Percentiles rank a stretch among this genome's conserved stretches.
Evolutionary conservation across 2,888 invertebrate genomes (phyloP).

Genomic region (Dicyrtoma fusca): DNA sequence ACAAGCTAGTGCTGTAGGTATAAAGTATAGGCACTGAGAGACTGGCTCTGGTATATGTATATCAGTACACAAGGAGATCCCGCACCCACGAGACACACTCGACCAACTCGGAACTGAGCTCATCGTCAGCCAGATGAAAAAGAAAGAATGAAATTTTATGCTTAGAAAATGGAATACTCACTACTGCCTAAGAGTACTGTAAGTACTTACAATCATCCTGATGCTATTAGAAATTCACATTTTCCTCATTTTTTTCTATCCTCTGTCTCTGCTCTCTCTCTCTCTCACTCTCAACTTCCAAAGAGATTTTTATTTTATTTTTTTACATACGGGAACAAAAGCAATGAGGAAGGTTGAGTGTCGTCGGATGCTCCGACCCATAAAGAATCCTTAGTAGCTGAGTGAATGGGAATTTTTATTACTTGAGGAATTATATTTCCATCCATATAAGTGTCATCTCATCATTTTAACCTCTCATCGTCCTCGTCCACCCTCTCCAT

Average conservation of each 20-base stretch:
- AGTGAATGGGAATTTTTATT: constrained; percentile 31
- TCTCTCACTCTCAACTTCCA: background rate
- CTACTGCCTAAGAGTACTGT: background rate
- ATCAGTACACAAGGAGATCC: too few relatives aligned
- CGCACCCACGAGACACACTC: background rate
- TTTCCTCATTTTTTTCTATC: constrained; percentile 7
- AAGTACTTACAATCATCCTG: constrained; percentile 10
- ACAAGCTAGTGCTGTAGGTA: too few relatives aligned
- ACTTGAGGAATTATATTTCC: constrained; percentile 30
- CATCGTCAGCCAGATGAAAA: background rate
- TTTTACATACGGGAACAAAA: background rate
- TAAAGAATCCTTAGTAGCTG: constrained; percentile 26
- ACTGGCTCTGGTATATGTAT: too few relatives aligned
- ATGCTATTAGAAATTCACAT: constrained; percentile 19
- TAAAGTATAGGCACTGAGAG: too few relatives aligned
- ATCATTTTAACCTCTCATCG: constrained; percentile 20
- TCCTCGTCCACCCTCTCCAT: background rate
- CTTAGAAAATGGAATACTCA: constrained; percentile 7
- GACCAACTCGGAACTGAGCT: background rate
- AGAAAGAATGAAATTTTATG: constrained; percentile 8
- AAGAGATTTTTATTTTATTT: too few relatives aligned
- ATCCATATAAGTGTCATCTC: constrained; percentile 32
- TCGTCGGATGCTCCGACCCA: constrained; percentile 23
- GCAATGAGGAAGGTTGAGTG: constrained; percentile 11
- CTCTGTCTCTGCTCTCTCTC: constrained; percentile 4